Conservation (phyloP, 2,113 vertebrate species). For the Melozone crissalis region DNA sequence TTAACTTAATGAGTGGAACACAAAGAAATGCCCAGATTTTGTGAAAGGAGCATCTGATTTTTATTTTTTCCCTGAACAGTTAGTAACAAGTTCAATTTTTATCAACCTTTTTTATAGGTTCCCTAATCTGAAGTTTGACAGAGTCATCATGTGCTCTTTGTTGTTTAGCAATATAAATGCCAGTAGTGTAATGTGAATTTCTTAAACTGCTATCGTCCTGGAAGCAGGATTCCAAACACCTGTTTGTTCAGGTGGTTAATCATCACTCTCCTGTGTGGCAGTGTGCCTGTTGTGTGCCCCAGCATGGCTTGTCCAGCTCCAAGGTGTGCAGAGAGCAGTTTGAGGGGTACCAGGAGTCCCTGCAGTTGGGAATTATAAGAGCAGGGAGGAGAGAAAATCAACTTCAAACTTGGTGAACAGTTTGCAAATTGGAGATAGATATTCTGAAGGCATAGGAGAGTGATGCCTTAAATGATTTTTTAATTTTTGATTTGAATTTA, state of each 20-base stretch:
- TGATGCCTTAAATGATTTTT: not conserved
- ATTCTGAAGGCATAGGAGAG: not conserved
- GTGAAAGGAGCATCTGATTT: not conserved
- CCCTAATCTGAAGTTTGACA: not conserved
- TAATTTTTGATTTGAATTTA: not conserved
- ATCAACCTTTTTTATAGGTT: not conserved
- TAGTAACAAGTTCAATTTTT: not conserved
- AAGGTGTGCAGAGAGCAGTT: not conserved
- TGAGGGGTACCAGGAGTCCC: rapidly evolving
- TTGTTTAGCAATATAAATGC: not conserved
- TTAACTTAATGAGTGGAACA: not conserved
- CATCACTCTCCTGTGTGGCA: not conserved
- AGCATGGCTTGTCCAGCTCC: not conserved
- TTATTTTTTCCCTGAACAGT: not conserved
- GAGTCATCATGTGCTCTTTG: not conserved
- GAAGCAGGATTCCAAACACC: not conserved
- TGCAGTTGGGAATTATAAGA: not conserved
- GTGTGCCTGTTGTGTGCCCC: not conserved
- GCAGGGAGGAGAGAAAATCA: not conserved
- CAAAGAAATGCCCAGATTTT: not conserved
- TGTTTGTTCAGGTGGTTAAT: not conserved
- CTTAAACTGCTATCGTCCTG: rapidly evolving
- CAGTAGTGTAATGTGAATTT: not conserved
- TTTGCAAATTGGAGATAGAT: not conserved
- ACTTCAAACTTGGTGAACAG: not conserved